Evolutionary conservation across 2,888 invertebrate genomes (phyloP), one percentile per base, ranked within the genome.

Genomic region (Trissoscelio sp.): DNA sequence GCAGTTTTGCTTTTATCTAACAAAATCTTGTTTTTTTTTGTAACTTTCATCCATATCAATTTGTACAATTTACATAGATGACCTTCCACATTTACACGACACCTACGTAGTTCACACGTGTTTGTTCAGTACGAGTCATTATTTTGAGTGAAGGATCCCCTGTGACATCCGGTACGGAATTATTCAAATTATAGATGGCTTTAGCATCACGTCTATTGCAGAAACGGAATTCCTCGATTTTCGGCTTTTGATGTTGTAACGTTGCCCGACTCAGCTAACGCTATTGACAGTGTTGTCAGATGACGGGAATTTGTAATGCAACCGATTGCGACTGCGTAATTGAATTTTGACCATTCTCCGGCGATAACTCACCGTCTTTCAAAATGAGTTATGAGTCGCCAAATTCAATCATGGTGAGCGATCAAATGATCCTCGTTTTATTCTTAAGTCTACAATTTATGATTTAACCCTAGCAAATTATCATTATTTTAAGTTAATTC

Each of bases 121-220:
- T 75, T 75, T 75, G 58, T 75, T 67, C 75, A 31, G 42, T 34
- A 22, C 77, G 60, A 77, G 69, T 69, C 77, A 69, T 77, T 77
- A 77, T 60, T 77, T 69, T 77, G 69, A 77, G 31, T 53, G 77
- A 77, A 77, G 77, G 44, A 53, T 77, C 67, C 77, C 77, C 44
- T 60, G 77, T 60, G 77, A 62, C 75, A 67, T 18, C 67, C 58
- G 39, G 51, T 34, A 60, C 75, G 37, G 18, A 58, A 75, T 75
- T 75, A 75, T 75, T 75, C 75, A 75, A 75, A 75, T 75, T 75
- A 75, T 67, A 75, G 75, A 75, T 67, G 67, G 69, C 69, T 60
- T 69, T 60, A 34, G 77, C 77, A 46, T 77, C 58, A 58, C 75
- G 42, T 57, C 75, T 53, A 69, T 60, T 48, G 39, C 74, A 11